A percentile compares a stretch with the other conserved stretches of the same genome.
Conservation (phyloP, 2,797 vertebrate species). For the Enteromius viviparus region DNA sequence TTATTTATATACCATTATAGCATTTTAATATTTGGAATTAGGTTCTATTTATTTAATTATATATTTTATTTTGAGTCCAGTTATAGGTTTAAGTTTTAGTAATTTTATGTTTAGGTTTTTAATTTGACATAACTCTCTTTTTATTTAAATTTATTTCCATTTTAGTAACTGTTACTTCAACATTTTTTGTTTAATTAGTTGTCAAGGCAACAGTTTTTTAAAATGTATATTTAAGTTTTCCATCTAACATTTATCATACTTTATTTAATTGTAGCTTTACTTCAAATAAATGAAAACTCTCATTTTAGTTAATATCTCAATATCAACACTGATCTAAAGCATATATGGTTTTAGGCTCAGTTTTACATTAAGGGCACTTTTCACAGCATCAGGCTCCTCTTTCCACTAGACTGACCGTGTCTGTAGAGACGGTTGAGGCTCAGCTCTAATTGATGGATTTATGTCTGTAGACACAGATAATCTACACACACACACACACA, state of each 20-base stretch:
- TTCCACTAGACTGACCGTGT: not conserved
- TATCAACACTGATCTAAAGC: not conserved
- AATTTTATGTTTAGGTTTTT: not conserved
- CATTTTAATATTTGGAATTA: not conserved
- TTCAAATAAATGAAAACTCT: too few relatives aligned
- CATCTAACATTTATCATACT: not conserved
- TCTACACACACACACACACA: not conserved
- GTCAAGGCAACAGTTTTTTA: not conserved
- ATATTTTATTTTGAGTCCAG: not conserved
- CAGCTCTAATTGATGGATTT: conserved; percentile 31
- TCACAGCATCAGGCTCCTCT: not conserved
- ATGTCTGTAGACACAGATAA: conserved; percentile 23
- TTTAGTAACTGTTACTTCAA: too few relatives aligned
- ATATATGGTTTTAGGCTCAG: not conserved
- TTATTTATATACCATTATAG: not conserved
- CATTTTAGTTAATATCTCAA: too few relatives aligned
- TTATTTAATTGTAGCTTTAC: not conserved
- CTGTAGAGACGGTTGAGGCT: not conserved
- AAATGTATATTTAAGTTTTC: not conserved
- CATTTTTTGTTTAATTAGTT: not conserved
- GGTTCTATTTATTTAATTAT: not conserved
- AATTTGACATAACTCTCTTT: too few relatives aligned
- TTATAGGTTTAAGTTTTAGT: not conserved
- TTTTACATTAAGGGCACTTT: not conserved
- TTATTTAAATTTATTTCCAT: too few relatives aligned